These are phyloP conservation scores for Platycheirus rosarum DNA, from an alignment of 2,888 invertebrate genomes.

Conservation along the genomic window DNA sequence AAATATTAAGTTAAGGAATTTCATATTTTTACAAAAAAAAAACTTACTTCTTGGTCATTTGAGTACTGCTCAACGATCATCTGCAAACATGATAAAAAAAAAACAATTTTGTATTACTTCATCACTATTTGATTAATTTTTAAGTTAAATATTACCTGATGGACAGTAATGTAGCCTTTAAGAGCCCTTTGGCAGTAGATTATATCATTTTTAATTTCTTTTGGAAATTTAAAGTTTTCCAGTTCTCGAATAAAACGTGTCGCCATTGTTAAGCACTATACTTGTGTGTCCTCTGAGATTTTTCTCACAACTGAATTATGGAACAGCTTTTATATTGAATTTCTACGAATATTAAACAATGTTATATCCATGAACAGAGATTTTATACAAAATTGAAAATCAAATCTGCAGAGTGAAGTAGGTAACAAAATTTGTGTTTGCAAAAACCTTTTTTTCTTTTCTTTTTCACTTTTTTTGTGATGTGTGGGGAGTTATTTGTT, in stretches of 20 bases:
- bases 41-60: slow-evolving; percentile 61
- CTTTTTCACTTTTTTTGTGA: neutral
- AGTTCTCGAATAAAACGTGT: slow-evolving; percentile 59
- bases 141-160: slow-evolving; percentile 78
- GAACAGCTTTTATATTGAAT: neutral
- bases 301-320: too few relatives aligned
- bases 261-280: slow-evolving; percentile 45
- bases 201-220: slow-evolving; percentile 80
- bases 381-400: slow-evolving; percentile 5
- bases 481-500: slow-evolving; percentile 14
- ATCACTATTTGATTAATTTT: slow-evolving; percentile 4
- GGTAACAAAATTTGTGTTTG: neutral
- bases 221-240: slow-evolving; percentile 78
- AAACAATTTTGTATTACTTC: slow-evolving; percentile 11
- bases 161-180: slow-evolving; percentile 80
- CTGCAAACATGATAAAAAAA: slow-evolving; percentile 37
- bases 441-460: slow-evolving; percentile 9
- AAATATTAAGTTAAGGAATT: neutral
- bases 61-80: slow-evolving; percentile 70
- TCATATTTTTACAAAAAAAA: slow-evolving; percentile 7
- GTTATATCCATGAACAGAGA: too few relatives aligned
- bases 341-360: neutral
- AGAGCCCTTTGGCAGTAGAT: slow-evolving; percentile 81
- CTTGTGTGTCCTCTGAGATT: neutral
- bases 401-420: neutral